These are phyloP conservation scores for Mechanitis mazaeus DNA, from an alignment of 2,888 invertebrate genomes.

Conservation along the genomic window DNA sequence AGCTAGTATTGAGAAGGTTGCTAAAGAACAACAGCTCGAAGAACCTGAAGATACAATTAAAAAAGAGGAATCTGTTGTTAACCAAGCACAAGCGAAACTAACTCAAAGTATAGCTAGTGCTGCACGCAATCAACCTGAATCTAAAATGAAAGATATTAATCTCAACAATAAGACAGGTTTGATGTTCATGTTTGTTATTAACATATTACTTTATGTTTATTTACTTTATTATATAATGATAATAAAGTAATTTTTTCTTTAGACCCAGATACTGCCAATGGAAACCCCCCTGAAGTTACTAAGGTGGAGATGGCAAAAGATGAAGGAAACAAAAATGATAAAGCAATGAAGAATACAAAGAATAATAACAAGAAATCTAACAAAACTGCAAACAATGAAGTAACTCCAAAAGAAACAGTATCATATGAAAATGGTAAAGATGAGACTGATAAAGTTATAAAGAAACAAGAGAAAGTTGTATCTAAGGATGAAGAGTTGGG, in stretches of 20 bases:
- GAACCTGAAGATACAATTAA: conserved; percentile 39
- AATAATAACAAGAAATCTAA: conserved; percentile 56
- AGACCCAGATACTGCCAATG: conserved; percentile 68
- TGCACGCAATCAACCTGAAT: conserved; percentile 54
- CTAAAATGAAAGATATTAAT: conserved; percentile 71
- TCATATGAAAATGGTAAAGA: conserved; percentile 68
- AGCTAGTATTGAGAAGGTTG: conserved; percentile 66
- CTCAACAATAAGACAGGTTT: conserved; percentile 63
- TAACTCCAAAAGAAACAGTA: conserved; percentile 47
- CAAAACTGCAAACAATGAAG: conserved; percentile 52
- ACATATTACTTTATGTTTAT: not conserved
- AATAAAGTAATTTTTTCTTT: conserved; percentile 12
- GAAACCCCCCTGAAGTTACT: conserved; percentile 51
- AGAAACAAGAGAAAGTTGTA: conserved; percentile 47
- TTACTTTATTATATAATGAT: conserved; percentile 7
- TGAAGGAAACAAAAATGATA: conserved; percentile 68
- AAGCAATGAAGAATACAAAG: conserved; percentile 56
- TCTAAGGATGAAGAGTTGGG: conserved; percentile 32
- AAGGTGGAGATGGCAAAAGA: conserved; percentile 58
- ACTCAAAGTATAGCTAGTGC: conserved; percentile 65
- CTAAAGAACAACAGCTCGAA: conserved; percentile 46
- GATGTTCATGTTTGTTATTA: conserved; percentile 25
- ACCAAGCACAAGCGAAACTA: conserved; percentile 67
- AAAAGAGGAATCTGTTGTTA: conserved; percentile 55
- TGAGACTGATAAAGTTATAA: conserved; percentile 71